A percentile compares a stretch with the other conserved stretches of the same genome.
Evolutionary conservation across 2,113 vertebrate species (phyloP).

Genomic region (Nettapus auritus): DNA sequence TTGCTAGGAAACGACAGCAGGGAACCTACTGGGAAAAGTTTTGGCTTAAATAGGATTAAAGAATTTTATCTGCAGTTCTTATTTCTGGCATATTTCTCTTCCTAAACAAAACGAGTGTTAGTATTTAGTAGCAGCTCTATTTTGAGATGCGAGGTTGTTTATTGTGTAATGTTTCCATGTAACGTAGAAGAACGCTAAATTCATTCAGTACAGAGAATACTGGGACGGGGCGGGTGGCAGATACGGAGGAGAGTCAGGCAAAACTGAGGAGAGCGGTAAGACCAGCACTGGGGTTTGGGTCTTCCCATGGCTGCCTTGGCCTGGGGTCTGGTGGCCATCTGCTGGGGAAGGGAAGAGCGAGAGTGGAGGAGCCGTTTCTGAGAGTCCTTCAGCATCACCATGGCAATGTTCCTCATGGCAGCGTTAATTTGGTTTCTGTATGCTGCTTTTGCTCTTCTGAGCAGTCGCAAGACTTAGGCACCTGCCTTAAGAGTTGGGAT

Average conservation of each 20-base stretch:
- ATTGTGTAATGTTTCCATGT: neutral
- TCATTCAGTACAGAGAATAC: rapidly evolving
- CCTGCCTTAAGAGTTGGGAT: neutral
- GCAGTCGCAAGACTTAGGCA: neutral
- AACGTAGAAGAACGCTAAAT: neutral
- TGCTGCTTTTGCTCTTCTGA: neutral
- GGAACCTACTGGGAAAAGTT: neutral
- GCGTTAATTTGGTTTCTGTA: neutral
- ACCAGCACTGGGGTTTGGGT: neutral
- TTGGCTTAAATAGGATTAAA: neutral
- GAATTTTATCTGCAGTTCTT: neutral
- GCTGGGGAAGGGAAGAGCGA: neutral
- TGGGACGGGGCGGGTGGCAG: neutral
- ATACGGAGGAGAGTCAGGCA: neutral
- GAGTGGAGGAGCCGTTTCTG: neutral
- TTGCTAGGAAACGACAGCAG: neutral
- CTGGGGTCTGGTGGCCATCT: neutral
- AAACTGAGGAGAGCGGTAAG: neutral
- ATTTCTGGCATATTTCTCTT: neutral
- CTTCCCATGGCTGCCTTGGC: neutral
- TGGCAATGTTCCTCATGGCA: neutral
- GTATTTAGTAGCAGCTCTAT: neutral
- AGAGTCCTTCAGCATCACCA: neutral
- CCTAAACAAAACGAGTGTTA: neutral
- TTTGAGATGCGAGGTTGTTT: neutral